Conservation (phyloP, 1,140 invertebrate species). For the Magallana gigas region DNA sequence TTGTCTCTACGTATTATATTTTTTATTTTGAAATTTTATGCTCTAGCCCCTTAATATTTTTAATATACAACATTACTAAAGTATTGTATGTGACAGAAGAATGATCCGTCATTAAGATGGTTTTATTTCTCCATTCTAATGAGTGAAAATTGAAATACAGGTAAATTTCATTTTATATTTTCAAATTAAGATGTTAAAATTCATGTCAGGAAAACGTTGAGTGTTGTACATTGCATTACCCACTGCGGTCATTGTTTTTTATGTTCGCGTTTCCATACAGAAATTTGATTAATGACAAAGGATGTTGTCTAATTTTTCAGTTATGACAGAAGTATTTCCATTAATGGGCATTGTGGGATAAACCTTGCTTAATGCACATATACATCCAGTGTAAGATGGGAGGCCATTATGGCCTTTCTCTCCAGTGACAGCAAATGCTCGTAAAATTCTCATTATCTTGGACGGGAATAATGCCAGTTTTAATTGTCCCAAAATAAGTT, state of each 20-base stretch:
- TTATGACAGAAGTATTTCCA: constrained; percentile 26
- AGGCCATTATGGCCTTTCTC: neutral
- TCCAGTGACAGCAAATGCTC: neutral
- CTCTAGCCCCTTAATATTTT: too few species aligned
- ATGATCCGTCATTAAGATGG: too few species aligned
- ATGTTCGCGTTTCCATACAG: neutral
- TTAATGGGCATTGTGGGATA: constrained; percentile 17
- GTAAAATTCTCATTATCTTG: constrained; percentile 9
- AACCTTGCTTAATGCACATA: neutral
- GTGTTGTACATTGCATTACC: neutral
- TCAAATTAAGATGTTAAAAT: neutral
- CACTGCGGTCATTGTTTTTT: neutral
- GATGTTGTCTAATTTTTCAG: constrained; percentile 31
- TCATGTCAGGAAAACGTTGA: constrained; percentile 15
- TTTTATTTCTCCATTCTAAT: too few species aligned
- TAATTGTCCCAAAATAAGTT: constrained; percentile 23
- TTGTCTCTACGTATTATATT: too few species aligned
- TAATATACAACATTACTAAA: too few species aligned
- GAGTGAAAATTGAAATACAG: too few species aligned
- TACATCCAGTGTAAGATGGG: neutral
- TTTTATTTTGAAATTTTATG: too few species aligned
- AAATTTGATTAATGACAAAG: neutral
- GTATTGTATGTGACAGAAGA: too few species aligned
- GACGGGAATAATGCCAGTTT: neutral
- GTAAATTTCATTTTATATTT: too few species aligned